phyloP scores from a whole-genome alignment of 2,113 vertebrate species.

The Ailuropoda melanoleuca region DNA sequence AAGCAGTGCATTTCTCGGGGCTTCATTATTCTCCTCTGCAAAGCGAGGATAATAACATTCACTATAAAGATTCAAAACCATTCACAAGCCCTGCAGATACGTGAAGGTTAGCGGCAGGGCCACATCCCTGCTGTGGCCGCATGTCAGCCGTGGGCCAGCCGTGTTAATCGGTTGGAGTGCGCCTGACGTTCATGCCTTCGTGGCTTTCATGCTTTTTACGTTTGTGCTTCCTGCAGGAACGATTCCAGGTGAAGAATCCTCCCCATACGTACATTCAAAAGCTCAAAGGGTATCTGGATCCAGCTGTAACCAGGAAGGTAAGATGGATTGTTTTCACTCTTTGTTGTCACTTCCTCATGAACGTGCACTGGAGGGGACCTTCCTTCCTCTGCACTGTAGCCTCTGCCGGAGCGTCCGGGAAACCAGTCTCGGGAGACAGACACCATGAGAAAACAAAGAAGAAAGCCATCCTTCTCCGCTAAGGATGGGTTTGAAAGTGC shows the following conservation, averaged over 20 bases:
- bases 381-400: slow-evolving; percentile 55
- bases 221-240: slow-evolving; percentile 87
- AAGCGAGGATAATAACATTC: not conserved
- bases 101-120: not conserved
- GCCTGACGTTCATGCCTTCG: not conserved
- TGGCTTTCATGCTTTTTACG: slow-evolving; percentile 36
- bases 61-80: not conserved
- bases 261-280: slow-evolving; percentile 98
- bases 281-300: slow-evolving; percentile 96
- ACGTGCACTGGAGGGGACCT: not conserved
- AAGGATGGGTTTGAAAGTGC: not conserved
- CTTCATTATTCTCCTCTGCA: not conserved
- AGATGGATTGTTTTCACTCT: slow-evolving; percentile 74
- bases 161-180: not conserved
- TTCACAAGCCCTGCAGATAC: not conserved
- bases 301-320: slow-evolving; percentile 97
- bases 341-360: accelerated
- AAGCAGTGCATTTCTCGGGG: not conserved
- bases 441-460: not conserved
- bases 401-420: not conserved
- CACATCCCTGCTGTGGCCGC: not conserved
- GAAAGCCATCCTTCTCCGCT: not conserved
- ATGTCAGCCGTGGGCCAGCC: not conserved
- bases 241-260: slow-evolving; percentile 99
- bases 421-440: not conserved